A percentile compares a stretch with the other conserved stretches of the same genome.
Evolutionary conservation across 2,797 vertebrate species (phyloP).

Genomic region (Tenualosa ilisha): DNA sequence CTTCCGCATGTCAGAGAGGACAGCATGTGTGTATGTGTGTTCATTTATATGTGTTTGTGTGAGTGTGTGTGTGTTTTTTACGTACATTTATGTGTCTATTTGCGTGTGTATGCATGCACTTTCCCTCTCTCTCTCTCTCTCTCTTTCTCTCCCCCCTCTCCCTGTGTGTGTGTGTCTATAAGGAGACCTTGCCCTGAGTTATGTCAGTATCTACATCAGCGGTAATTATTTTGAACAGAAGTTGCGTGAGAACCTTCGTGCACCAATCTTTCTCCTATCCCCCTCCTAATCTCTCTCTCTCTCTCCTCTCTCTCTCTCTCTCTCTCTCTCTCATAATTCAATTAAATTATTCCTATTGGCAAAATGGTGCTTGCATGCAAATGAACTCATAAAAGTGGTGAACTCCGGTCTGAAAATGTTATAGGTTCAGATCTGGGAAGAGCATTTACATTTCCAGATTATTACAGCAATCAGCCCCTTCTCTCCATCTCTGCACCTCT

Average conservation of each 20-base stretch:
- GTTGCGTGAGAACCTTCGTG: constrained; percentile 1
- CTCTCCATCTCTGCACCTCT: neutral
- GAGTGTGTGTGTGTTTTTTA: neutral
- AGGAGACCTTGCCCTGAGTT: constrained; percentile 1
- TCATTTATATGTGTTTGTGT: neutral
- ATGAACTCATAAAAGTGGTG: neutral
- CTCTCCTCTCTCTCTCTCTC: neutral
- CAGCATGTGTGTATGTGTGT: neutral
- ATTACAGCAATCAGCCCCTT: neutral
- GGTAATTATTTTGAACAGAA: neutral
- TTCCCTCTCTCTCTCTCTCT: too few relatives aligned
- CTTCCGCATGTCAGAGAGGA: neutral
- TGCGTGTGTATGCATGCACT: neutral
- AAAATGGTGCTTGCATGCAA: constrained; percentile 5
- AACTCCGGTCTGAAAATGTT: neutral
- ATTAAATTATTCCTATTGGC: constrained; percentile 5
- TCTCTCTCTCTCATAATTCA: neutral
- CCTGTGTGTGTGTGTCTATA: neutral
- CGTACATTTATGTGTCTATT: neutral
- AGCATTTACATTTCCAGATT: constrained; percentile 1
- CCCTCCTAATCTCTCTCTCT: neutral
- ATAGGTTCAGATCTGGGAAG: neutral
- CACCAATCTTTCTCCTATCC: neutral
- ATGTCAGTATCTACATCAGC: neutral
- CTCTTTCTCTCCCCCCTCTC: too few relatives aligned